Conservation (phyloP, 30 jellyfish, hydroid and myxozoan species). For the Kudoa iwatai region DNA sequence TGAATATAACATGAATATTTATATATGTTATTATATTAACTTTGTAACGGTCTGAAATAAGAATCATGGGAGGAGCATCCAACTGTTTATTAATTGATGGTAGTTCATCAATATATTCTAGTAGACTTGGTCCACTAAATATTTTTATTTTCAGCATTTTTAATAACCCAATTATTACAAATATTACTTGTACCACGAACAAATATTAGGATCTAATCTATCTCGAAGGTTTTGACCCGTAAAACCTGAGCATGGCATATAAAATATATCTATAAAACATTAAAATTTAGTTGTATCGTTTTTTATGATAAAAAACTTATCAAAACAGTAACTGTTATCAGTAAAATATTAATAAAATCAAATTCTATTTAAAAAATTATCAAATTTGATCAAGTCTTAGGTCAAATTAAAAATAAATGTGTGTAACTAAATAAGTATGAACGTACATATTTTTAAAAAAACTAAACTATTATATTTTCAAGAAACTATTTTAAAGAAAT, state of each 20-base stretch:
- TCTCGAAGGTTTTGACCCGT: conserved; percentile 63
- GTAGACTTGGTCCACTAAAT: conserved; percentile 35
- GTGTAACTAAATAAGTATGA: too few species aligned
- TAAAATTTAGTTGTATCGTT: too few species aligned
- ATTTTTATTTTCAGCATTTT: too few species aligned
- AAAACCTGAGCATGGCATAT: conserved; percentile 95
- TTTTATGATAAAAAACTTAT: too few species aligned
- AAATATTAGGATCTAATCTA: conserved; percentile 14
- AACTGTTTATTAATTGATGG: conserved; percentile 29
- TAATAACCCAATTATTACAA: background rate
- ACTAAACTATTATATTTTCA: too few species aligned
- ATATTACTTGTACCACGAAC: conserved; percentile 50
- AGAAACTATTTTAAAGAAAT: too few species aligned
- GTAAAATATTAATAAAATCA: too few species aligned
- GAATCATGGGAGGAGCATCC: conserved; percentile 55
- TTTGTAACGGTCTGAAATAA: conserved; percentile 75
- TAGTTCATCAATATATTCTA: conserved; percentile 26
- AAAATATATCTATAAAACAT: conserved; percentile 12
- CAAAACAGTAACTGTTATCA: too few species aligned
- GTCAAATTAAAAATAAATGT: too few species aligned
- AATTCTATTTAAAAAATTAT: too few species aligned
- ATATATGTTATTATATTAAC: conserved; percentile 1
- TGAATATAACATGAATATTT: background rate
- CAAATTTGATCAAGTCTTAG: too few species aligned
- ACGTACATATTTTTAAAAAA: too few species aligned